Base-by-base conservation (phyloP, 2,113 vertebrate genomes). In the Caracal caracal region DNA sequence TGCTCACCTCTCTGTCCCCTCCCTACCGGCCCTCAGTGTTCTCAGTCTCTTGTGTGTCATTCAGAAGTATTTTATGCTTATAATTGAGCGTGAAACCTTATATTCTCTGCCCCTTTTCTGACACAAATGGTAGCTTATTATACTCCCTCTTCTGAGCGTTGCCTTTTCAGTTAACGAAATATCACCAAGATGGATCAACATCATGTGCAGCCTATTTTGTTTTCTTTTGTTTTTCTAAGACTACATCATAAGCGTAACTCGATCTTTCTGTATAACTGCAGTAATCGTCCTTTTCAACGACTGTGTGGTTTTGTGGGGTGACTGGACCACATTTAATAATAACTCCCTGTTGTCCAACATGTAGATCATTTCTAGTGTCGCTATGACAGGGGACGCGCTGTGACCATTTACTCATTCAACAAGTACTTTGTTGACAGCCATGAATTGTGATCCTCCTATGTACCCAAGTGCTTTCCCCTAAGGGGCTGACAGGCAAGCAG, bases 401-500 rank as follows among this genome's bases (percentile, higher is more conserved):
- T 30, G 63, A 63, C 30, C 22, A 3, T n/a, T 59, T 61, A 49
- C 10, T 75, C 70, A 70, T 82, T 80, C 76, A 40, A 66, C 63
- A 88, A 10, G n/a, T 85, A 85, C 75, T 95, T 97, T n/a, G 78
- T 40, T 78, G 68, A 88, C 78, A 85, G 3, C 65, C 22, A 8
- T 33, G 22, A 47, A 12, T 0, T 22, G 56, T 5, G 13, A 56
- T 61, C 47, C 63, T 56, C 43, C 15, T 33, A 0, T 3, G 47
- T 13, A 33, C 13, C 35, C 1, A 59, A 49, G 30, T 10, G 19
- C 24, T 70, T 70, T 82, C 35, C 43, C 40, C 35, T 1, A 10
- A 1, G 24, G 43, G 78, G 2, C 56, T 68, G 28, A 59, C 37
- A 7, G 43, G 6, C 71, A 47, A 5, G 24, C 59, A 12, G 20